Evolutionary conservation across 2,797 vertebrate genomes (phyloP), one percentile per base, ranked within the genome.

Genomic region (Acrocephalus scirpaceus): DNA sequence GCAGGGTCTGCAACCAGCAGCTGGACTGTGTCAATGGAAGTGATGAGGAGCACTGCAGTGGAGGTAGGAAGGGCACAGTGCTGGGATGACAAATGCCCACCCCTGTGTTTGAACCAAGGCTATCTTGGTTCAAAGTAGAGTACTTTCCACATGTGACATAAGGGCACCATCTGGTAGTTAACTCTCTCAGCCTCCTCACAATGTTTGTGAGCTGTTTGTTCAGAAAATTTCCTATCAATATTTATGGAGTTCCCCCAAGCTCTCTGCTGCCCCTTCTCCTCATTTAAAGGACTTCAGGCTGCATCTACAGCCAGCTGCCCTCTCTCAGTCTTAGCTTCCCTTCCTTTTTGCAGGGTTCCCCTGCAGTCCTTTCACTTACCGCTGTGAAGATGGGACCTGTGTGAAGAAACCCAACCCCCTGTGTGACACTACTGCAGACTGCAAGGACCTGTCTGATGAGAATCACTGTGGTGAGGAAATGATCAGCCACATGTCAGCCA

Each of bases 341-440:
- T 62, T 64, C 40, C 21, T 85, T 51, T 80, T 88, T 25, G 5
- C 96, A 99, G 99, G 96, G 26, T 98, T 99, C 48, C 96, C 97
- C n/a, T 99, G 99, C 13, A 96, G 98, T 56, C 98, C 98, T 32
- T 98, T 98, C 97, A 99, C 98, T 40, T 99, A 99, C 70, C 97
- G 96, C 92, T 99, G 99, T 70, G 96, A 97, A 25, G 99, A 99
- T 21, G 98, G 98, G 19, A 98, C 98, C 3, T 99, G 99, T 80
- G 95, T 99, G 86, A 99, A 98, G 97, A 99, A 99, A 92, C 98
- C 98, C 11, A 99, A 99, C 89, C 98, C 99, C 0, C 96, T 98
- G 85, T 99, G 99, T 58, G 99, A 99, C 64, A 98, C 97, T 19
- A 91, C 96, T 17, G 92, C 73, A 0, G 99, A 99, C 97, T 99